phyloP scores from a whole-genome alignment of 2,888 invertebrate species.

The Nephrotoma guestfalica region DNA sequence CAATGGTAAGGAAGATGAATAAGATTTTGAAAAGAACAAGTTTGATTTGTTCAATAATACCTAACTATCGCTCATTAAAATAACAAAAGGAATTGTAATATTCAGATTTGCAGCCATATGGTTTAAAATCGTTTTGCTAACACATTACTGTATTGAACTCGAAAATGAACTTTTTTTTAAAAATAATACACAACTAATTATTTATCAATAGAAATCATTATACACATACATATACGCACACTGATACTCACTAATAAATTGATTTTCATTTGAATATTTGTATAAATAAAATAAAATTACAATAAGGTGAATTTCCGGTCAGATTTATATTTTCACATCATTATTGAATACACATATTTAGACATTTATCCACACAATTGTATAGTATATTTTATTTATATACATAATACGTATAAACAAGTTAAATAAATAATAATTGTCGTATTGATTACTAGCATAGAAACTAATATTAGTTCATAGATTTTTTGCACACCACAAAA shows the following conservation, averaged over 20 bases:
- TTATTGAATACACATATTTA: neutral
- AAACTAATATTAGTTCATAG: neutral
- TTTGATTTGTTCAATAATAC: too few species aligned
- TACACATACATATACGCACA: neutral
- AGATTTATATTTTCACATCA: neutral
- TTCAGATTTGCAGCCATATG: neutral
- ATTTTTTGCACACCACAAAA: neutral
- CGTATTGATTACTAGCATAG: neutral
- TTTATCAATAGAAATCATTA: neutral
- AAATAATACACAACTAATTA: neutral
- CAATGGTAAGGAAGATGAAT: too few species aligned
- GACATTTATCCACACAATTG: neutral
- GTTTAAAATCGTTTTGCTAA: neutral
- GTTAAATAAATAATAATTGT: neutral
- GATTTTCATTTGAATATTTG: neutral
- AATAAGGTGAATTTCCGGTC: neutral
- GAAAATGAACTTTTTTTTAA: neutral
- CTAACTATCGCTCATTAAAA: too few species aligned
- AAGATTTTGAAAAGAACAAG: too few species aligned
- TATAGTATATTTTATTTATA: neutral
- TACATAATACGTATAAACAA: neutral
- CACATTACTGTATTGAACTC: neutral
- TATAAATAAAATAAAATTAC: neutral
- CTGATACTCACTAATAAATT: neutral
- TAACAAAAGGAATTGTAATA: too few species aligned